Conservation (phyloP, 2,113 vertebrate genomes). For the Heterotis niloticus region DNA sequence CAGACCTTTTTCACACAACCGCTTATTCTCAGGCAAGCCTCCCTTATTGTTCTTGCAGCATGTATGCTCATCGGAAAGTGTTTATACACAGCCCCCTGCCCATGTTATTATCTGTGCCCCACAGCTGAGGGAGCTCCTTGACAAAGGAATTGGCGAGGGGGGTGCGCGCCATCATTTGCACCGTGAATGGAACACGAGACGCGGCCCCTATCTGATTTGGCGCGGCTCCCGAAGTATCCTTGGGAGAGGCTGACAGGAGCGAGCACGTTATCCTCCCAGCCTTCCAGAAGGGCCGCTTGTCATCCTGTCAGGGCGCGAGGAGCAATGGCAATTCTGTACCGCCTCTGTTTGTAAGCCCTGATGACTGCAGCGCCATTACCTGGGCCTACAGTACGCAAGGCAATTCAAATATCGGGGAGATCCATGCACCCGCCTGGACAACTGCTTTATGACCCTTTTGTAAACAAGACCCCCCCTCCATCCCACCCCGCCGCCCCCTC, state of each 20-base stretch:
- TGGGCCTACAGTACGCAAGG: constrained; percentile 27
- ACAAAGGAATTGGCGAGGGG: constrained; percentile 41
- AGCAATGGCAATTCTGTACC: constrained; percentile 23
- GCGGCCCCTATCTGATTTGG: constrained; percentile 56
- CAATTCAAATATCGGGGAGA: constrained; percentile 27
- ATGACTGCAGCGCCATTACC: constrained; percentile 38
- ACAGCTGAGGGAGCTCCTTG: constrained; percentile 50
- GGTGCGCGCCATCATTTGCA: constrained; percentile 52
- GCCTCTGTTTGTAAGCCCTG: constrained; percentile 36
- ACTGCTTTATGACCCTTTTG: constrained; percentile 36
- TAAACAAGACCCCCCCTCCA: constrained; percentile 40
- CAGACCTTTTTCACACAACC: constrained; percentile 46
- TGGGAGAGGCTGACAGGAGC: constrained; percentile 44
- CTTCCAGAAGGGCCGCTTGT: constrained; percentile 27
- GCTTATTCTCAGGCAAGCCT: constrained; percentile 36
- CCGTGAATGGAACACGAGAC: constrained; percentile 50
- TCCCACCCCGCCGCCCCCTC: no score
- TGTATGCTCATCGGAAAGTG: constrained; percentile 35
- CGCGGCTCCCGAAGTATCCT: constrained; percentile 44
- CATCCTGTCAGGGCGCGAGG: constrained; percentile 33
- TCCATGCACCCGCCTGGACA: constrained; percentile 32
- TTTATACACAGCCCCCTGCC: constrained; percentile 38
- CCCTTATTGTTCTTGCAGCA: constrained; percentile 42
- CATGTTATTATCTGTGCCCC: constrained; percentile 50
- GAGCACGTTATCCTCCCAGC: constrained; percentile 38